Evolutionary conservation across 2,888 invertebrate genomes (phyloP).

Genomic region (Caenorhabditis uteleia): DNA sequence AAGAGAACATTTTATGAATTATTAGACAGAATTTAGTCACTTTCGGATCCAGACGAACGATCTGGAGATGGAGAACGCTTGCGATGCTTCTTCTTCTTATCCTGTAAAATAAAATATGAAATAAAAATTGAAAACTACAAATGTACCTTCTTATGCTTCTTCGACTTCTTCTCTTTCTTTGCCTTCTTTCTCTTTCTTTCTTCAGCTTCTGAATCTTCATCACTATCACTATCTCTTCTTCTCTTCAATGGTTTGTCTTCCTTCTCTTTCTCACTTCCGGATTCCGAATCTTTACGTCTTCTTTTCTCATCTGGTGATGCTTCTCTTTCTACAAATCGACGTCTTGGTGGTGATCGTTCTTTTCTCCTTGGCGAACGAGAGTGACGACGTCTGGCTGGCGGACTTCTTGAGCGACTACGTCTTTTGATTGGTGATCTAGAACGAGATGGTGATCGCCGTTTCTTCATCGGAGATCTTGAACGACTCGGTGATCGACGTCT

Average conservation of each 20-base stretch:
- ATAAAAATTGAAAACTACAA: conserved; percentile 2
- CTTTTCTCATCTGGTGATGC: no score
- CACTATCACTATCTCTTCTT: neutral
- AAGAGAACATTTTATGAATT: no score
- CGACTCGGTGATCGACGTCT: conserved; percentile 6
- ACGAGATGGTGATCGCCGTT: conserved; percentile 1
- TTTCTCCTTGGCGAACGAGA: conserved; percentile 1
- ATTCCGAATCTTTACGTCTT: conserved; percentile 5
- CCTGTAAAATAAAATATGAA: conserved; percentile 32
- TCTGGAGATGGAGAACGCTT: conserved; percentile 34
- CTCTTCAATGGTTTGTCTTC: conserved; percentile 8
- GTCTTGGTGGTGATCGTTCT: conserved; percentile 10
- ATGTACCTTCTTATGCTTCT: conserved; percentile 49
- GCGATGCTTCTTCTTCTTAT: conserved; percentile 53
- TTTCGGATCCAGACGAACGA: conserved; percentile 23
- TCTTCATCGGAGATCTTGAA: conserved; percentile 1
- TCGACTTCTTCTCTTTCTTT: conserved; percentile 46
- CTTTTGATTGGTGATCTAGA: neutral
- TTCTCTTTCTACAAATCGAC: conserved; percentile 10
- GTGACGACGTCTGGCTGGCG: conserved; percentile 2
- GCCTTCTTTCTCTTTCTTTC: conserved; percentile 27
- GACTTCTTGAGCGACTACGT: conserved; percentile 9
- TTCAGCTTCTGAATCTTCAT: conserved; percentile 34
- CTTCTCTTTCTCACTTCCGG: conserved; percentile 4
- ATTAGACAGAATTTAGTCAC: conserved; percentile 31